A percentile compares a stretch with the other conserved stretches of the same genome.
phyloP scores from a whole-genome alignment of 2,113 vertebrate species.

The Cyphomyrus plagiostoma region DNA sequence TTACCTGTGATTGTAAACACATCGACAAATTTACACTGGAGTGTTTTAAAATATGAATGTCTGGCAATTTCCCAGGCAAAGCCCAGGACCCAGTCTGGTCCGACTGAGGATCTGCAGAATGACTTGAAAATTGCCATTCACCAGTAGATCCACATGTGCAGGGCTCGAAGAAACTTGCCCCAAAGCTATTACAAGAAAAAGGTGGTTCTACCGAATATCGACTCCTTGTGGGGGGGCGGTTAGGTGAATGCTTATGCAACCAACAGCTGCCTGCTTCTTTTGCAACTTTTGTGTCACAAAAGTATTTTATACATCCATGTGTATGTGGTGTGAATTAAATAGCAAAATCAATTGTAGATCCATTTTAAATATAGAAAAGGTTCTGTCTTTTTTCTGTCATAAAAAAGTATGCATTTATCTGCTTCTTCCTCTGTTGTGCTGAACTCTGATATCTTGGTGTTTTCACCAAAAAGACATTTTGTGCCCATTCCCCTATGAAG shows the following conservation, averaged over 20 bases:
- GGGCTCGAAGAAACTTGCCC: not conserved
- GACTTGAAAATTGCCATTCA: not conserved
- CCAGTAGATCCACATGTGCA: not conserved
- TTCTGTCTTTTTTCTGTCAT: not conserved
- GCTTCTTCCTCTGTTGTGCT: not conserved
- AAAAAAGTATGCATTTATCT: not conserved
- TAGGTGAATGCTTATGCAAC: not conserved
- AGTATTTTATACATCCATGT: not conserved
- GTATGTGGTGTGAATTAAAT: not conserved
- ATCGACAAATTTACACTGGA: not conserved
- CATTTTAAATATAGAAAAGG: not conserved
- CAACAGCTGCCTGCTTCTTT: too few species aligned
- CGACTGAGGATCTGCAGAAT: not conserved
- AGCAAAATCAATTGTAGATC: not conserved
- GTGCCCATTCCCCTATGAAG: not conserved
- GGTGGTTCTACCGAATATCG: not conserved
- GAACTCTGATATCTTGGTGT: not conserved
- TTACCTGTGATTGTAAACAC: not conserved
- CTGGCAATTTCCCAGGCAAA: not conserved
- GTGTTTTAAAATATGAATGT: not conserved
- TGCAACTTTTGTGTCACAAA: not conserved
- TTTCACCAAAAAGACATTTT: not conserved
- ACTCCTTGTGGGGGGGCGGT: not conserved
- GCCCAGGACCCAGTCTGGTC: not conserved
- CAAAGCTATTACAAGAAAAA: not conserved